Evolutionary conservation across 1,140 invertebrate genomes (phyloP).

Genomic region (Drosophila tropicalis): DNA sequence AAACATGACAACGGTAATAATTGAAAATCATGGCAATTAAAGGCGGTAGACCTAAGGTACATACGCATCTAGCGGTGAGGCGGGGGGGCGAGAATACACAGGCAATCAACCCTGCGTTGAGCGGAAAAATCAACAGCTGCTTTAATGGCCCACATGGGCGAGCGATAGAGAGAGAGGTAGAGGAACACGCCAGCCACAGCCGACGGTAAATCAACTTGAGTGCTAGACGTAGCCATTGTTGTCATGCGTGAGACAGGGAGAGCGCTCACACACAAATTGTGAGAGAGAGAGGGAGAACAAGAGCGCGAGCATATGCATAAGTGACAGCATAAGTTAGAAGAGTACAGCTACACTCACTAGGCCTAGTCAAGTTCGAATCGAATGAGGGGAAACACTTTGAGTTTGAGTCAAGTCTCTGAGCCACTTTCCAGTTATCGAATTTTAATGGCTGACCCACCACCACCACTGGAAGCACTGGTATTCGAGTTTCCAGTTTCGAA

Average conservation of each 20-base stretch:
- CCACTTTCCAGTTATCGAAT: slow-evolving; percentile 51
- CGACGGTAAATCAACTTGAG: slow-evolving; percentile 13
- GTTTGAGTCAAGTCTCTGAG: not conserved
- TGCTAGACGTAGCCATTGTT: slow-evolving; percentile 65
- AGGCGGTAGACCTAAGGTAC: slow-evolving; percentile 13
- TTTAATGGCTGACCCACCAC: slow-evolving; percentile 66
- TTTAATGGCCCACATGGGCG: slow-evolving; percentile 22
- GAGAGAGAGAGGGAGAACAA: not conserved
- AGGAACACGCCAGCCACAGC: slow-evolving; percentile 8
- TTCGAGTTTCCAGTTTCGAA: slow-evolving; percentile 26
- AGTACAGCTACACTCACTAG: slow-evolving; percentile 9
- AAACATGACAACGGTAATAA: slow-evolving; percentile 80
- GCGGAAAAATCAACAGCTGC: slow-evolving; percentile 77
- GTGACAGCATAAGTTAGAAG: slow-evolving; percentile 14
- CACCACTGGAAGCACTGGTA: slow-evolving; percentile 36
- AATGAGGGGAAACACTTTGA: slow-evolving; percentile 28
- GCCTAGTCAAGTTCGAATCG: slow-evolving; percentile 53
- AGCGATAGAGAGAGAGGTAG: slow-evolving; percentile 1
- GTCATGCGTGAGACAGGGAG: slow-evolving; percentile 41
- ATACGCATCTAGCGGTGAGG: slow-evolving; percentile 22
- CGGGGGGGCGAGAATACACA: not conserved
- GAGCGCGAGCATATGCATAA: slow-evolving; percentile 10
- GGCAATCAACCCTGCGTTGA: slow-evolving; percentile 30
- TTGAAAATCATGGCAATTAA: slow-evolving; percentile 81
- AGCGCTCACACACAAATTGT: not conserved